Conservation (phyloP, 2,113 vertebrate species). For the Antennarius striatus region DNA sequence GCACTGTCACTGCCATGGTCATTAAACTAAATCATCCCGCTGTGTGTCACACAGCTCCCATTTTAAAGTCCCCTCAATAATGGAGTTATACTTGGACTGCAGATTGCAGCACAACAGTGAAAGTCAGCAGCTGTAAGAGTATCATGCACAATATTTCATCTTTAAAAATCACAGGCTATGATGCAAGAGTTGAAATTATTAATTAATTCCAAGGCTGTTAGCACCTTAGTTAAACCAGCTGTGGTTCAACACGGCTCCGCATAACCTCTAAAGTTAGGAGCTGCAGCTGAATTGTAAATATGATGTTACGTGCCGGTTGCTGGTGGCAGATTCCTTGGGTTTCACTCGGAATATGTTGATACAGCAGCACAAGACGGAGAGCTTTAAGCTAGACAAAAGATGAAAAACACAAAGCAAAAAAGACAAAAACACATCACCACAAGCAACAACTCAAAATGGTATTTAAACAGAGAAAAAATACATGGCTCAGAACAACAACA, state of each 20-base stretch:
- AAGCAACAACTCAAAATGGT: constrained; percentile 63
- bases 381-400: constrained; percentile 55
- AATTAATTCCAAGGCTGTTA: constrained; percentile 26
- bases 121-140: constrained; percentile 55
- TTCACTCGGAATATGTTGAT: constrained; percentile 55
- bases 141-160: constrained; percentile 55
- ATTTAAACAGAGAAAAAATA: constrained; percentile 60
- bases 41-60: constrained; percentile 74
- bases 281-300: constrained; percentile 33
- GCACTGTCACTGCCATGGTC: constrained; percentile 80
- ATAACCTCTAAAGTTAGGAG: constrained; percentile 13
- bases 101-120: constrained; percentile 70
- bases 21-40: constrained; percentile 82
- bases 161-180: constrained; percentile 49
- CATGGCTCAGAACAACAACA: constrained; percentile 64
- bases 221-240: constrained; percentile 1
- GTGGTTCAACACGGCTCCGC: constrained; percentile 4
- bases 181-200: constrained; percentile 37
- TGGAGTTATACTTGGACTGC: constrained; percentile 78
- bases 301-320: constrained; percentile 43
- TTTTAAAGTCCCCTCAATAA: constrained; percentile 78
- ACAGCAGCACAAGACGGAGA: constrained; percentile 53
- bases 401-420: constrained; percentile 45
- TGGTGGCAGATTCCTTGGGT: constrained; percentile 30
- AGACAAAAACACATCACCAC: constrained; percentile 44